Conservation (phyloP, 2,888 invertebrate species). For the Melinaea marsaeus region DNA sequence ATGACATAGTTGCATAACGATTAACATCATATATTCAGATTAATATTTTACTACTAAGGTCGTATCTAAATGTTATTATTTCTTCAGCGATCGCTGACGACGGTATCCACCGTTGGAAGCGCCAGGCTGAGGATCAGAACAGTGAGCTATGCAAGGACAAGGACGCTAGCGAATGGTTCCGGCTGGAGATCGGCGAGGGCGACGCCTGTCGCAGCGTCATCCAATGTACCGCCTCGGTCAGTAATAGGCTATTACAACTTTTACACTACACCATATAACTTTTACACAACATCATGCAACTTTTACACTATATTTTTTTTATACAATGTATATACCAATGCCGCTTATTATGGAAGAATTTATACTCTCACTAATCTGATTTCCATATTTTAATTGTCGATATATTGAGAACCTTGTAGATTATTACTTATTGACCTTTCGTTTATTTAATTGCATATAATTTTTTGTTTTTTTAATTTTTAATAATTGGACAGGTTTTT, state of each 20-base stretch:
- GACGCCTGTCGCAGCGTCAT: slow-evolving; percentile 97
- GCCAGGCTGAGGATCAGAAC: slow-evolving; percentile 91
- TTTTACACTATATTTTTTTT: too few relatives aligned
- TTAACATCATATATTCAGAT: background rate
- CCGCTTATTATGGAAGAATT: slow-evolving; percentile 11
- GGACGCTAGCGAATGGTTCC: slow-evolving; percentile 97
- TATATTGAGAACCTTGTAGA: background rate
- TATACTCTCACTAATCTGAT: background rate
- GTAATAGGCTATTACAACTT: slow-evolving; percentile 52
- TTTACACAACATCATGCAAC: slow-evolving; percentile 11
- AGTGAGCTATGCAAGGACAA: slow-evolving; percentile 94
- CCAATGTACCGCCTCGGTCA: slow-evolving; percentile 94
- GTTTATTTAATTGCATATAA: background rate
- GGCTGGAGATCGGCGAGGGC: slow-evolving; percentile 91
- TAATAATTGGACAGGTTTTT: background rate
- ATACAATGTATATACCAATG: slow-evolving; percentile 17
- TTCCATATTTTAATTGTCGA: background rate
- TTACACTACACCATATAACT: slow-evolving; percentile 35
- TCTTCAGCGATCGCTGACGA: slow-evolving; percentile 51
- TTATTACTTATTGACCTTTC: background rate
- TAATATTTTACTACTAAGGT: background rate
- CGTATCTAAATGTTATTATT: background rate
- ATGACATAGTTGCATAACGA: slow-evolving; percentile 1
- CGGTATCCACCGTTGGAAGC: slow-evolving; percentile 78
- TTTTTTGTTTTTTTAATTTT: background rate